Percentiles rank a stretch among this genome's conserved stretches.
Evolutionary conservation across 1,140 invertebrate species (phyloP).

Genomic region (Brachionus sp.): DNA sequence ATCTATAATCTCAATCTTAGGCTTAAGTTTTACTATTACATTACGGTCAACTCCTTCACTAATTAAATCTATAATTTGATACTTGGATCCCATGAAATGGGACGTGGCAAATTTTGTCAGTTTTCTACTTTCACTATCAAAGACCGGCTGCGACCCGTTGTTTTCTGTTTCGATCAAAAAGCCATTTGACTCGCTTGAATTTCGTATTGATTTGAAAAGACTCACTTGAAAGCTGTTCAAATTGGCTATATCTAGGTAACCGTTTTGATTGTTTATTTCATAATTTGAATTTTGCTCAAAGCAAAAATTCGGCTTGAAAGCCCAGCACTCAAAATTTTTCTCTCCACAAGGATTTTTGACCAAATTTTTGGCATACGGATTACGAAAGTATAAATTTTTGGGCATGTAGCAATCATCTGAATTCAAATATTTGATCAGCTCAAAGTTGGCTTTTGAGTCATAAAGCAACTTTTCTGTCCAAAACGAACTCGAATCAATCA

Average conservation of each 20-base stretch:
- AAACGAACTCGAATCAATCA: neutral
- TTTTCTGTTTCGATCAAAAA: slow-evolving; percentile 32
- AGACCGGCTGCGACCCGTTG: neutral
- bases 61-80: neutral
- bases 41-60: neutral
- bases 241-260: neutral
- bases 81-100: slow-evolving; percentile 14
- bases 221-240: neutral
- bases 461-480: slow-evolving; percentile 7
- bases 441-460: neutral
- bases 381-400: neutral
- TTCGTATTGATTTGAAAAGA: neutral
- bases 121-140: neutral
- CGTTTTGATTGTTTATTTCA: slow-evolving; percentile 27
- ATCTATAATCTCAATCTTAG: slow-evolving; percentile 23
- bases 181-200: neutral
- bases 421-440: slow-evolving; percentile 11
- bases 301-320: neutral
- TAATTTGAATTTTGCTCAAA: slow-evolving; percentile 26
- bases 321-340: neutral
- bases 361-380: slow-evolving; percentile 35
- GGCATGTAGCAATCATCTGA: neutral
- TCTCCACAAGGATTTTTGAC: slow-evolving; percentile 18
- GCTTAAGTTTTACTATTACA: neutral
- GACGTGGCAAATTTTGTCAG: neutral